Evolutionary conservation across 2,797 vertebrate genomes (phyloP).

Genomic region (Hybognathus amarus): DNA sequence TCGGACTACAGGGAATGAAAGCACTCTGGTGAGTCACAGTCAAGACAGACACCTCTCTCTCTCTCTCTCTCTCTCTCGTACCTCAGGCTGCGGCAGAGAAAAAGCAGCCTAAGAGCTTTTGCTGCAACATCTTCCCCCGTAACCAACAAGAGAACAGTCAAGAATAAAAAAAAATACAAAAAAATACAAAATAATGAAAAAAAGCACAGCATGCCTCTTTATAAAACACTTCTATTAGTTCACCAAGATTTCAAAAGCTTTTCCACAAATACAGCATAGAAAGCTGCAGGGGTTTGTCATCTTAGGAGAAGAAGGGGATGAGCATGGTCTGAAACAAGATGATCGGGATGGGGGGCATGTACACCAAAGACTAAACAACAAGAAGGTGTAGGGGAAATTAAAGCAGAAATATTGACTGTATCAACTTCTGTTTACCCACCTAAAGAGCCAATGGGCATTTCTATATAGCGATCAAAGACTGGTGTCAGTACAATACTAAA

Average conservation of each 20-base stretch:
- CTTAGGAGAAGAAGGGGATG: conserved; percentile 2
- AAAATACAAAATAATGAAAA: background rate
- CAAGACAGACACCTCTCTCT: conserved; percentile 16
- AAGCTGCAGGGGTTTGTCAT: conserved; percentile 43
- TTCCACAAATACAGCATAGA: conserved; percentile 24
- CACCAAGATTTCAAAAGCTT: conserved; percentile 19
- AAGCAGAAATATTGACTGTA: background rate
- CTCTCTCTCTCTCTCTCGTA: background rate
- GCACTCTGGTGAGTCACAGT: conserved; percentile 36
- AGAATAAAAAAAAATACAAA: conserved; percentile 66
- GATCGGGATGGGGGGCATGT: conserved; percentile 4
- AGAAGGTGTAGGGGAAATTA: conserved; percentile 7
- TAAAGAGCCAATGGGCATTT: background rate
- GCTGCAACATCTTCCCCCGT: conserved; percentile 48
- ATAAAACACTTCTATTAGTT: conserved; percentile 63
- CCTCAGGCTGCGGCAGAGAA: conserved; percentile 33
- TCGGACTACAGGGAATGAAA: background rate
- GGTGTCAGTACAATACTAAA: background rate
- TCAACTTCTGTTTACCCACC: background rate
- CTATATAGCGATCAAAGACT: background rate
- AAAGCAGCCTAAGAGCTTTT: conserved; percentile 39
- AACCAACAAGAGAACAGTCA: conserved; percentile 56
- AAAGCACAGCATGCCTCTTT: conserved; percentile 67
- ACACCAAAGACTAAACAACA: background rate
- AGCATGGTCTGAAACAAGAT: conserved; percentile 6